A percentile compares a stretch with the other conserved stretches of the same genome.
These are phyloP conservation scores for Thelaira solivaga DNA, from an alignment of 2,888 invertebrate species.

Conservation along the genomic window DNA sequence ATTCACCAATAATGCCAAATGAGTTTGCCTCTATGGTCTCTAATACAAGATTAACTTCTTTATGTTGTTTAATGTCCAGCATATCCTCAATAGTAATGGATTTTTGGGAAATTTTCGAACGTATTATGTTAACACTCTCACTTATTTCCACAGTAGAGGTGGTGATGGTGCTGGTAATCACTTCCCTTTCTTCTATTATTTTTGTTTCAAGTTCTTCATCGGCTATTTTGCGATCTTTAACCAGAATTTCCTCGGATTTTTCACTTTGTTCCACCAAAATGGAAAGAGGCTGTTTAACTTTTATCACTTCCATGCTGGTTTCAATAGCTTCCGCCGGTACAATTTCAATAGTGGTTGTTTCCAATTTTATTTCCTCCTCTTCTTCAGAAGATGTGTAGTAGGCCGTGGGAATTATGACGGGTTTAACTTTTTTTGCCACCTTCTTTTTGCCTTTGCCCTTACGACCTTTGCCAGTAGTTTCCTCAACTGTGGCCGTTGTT, in stretches of 20 bases:
- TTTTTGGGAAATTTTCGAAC: slow-evolving; percentile 74
- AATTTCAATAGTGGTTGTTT: slow-evolving; percentile 70
- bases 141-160: slow-evolving; percentile 75
- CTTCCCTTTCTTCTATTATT: slow-evolving; percentile 70
- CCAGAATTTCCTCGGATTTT: slow-evolving; percentile 78
- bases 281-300: slow-evolving; percentile 70
- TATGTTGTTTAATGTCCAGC: slow-evolving; percentile 81
- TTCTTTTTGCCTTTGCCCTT: slow-evolving; percentile 72
- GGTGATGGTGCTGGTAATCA: slow-evolving; percentile 64
- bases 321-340: slow-evolving; percentile 67
- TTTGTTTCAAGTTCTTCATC: slow-evolving; percentile 65
- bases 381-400: slow-evolving; percentile 77
- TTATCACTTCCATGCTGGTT: slow-evolving; percentile 71
- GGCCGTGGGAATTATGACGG: slow-evolving; percentile 49
- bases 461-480: slow-evolving; percentile 66
- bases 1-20: slow-evolving; percentile 86
- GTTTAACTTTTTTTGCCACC: slow-evolving; percentile 65
- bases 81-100: slow-evolving; percentile 78
- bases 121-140: slow-evolving; percentile 78
- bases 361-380: slow-evolving; percentile 67
- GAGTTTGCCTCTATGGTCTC: slow-evolving; percentile 86
- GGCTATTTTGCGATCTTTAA: slow-evolving; percentile 76
- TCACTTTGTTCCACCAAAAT: slow-evolving; percentile 75
- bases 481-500: slow-evolving; percentile 71
- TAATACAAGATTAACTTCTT: slow-evolving; percentile 86